Percentiles rank a stretch among this genome's conserved stretches.
These are phyloP conservation scores for Pelosia muscerda DNA, from an alignment of 2,888 invertebrate species.

Conservation along the genomic window DNA sequence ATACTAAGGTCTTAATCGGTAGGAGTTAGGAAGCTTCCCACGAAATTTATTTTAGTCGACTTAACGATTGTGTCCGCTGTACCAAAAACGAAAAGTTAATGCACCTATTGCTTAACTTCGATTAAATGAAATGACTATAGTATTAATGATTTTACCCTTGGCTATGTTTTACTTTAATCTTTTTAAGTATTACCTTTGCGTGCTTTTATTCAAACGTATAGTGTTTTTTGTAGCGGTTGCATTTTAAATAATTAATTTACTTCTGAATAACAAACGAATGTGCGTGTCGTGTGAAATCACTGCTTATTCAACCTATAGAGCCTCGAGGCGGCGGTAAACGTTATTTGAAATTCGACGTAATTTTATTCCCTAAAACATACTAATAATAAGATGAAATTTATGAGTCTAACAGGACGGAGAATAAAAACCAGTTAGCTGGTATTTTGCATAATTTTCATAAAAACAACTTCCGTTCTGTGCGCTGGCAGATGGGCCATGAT, in stretches of 20 bases:
- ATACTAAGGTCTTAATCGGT: slow-evolving; percentile 53
- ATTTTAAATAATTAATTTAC: slow-evolving; percentile 61
- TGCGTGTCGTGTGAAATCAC: slow-evolving; percentile 73
- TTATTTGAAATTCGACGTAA: slow-evolving; percentile 79
- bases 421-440: slow-evolving; percentile 73
- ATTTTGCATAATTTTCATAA: slow-evolving; percentile 84
- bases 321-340: slow-evolving; percentile 67
- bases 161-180: slow-evolving; percentile 57
- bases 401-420: slow-evolving; percentile 69
- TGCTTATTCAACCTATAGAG: slow-evolving; percentile 70
- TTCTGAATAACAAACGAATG: slow-evolving; percentile 44
- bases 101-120: slow-evolving; percentile 68
- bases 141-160: slow-evolving; percentile 60
- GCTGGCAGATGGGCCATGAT: slow-evolving; percentile 73
- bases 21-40: slow-evolving; percentile 77
- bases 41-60: slow-evolving; percentile 82
- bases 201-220: slow-evolving; percentile 55
- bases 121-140: slow-evolving; percentile 71
- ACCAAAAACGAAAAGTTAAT: slow-evolving; percentile 77
- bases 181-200: slow-evolving; percentile 36
- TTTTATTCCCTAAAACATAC: slow-evolving; percentile 74
- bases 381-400: slow-evolving; percentile 83
- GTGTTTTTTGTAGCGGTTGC: slow-evolving; percentile 54
- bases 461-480: slow-evolving; percentile 79
- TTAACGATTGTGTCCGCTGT: slow-evolving; percentile 78